A percentile compares a stretch with the other conserved stretches of the same genome.
phyloP scores from a whole-genome alignment of 2,113 vertebrate species.

The Pachyramphus minor region DNA sequence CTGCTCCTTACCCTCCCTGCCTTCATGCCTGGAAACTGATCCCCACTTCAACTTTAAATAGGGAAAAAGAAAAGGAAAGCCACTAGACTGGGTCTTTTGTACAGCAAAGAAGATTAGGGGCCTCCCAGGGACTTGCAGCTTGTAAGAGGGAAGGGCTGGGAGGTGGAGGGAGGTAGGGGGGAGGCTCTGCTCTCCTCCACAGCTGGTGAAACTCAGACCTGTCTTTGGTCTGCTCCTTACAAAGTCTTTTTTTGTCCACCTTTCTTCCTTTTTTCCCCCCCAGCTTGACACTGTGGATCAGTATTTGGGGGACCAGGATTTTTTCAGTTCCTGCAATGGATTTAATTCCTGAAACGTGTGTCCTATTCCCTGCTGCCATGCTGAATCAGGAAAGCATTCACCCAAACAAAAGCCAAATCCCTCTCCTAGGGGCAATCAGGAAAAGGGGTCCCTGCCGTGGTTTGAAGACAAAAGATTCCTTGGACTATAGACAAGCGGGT shows the following conservation, averaged over 20 bases:
- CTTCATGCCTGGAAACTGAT: conserved; percentile 17
- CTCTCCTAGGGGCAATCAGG: neutral
- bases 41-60: conserved; percentile 42
- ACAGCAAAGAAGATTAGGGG: conserved; percentile 53
- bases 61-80: conserved; percentile 49
- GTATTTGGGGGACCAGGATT: neutral
- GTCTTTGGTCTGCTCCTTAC: neutral
- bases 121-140: conserved; percentile 30
- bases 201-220: neutral
- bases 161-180: neutral
- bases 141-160: neutral
- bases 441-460: neutral
- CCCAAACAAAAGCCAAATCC: conserved; percentile 47
- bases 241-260: neutral
- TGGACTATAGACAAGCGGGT: neutral
- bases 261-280: neutral
- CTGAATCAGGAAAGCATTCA: conserved; percentile 16
- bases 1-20: neutral
- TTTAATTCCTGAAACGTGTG: neutral
- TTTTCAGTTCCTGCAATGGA: neutral
- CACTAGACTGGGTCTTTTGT: conserved; percentile 42
- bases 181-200: neutral
- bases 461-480: conserved; percentile 21
- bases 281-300: neutral
- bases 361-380: neutral